Evolutionary conservation across 2,797 vertebrate species (phyloP).

Genomic region (Scyliorhinus canicula): DNA sequence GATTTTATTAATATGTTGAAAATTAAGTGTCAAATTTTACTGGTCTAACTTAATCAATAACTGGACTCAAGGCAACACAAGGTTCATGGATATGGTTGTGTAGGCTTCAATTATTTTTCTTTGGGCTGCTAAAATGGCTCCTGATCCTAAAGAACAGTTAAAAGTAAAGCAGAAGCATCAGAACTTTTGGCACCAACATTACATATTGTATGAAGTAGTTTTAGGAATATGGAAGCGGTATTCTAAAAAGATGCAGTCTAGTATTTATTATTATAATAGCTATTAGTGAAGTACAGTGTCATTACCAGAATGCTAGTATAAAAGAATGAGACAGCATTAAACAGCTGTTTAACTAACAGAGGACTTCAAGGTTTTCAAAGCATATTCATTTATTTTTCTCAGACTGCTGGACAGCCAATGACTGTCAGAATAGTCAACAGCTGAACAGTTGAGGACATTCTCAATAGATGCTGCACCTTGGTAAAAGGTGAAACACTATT

Average conservation of each 20-base stretch:
- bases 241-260: not conserved
- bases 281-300: not conserved
- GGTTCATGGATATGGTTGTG: not conserved
- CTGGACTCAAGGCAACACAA: slow-evolving; percentile 13
- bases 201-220: not conserved
- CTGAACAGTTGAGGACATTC: not conserved
- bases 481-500: not conserved
- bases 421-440: not conserved
- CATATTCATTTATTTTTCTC: not conserved
- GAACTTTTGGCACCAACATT: not conserved
- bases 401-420: not conserved
- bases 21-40: not conserved
- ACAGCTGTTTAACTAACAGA: not conserved
- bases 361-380: not conserved
- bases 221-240: not conserved
- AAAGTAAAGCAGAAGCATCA: not conserved
- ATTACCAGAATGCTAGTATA: not conserved
- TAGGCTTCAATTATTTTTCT: not conserved
- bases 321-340: not conserved
- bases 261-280: not conserved
- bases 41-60: not conserved
- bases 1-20: not conserved
- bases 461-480: not conserved
- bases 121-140: slow-evolving; percentile 8
- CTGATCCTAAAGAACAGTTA: not conserved